phyloP scores from a whole-genome alignment of 92 coral and sea anemone species.

The Porites divaricata region DNA sequence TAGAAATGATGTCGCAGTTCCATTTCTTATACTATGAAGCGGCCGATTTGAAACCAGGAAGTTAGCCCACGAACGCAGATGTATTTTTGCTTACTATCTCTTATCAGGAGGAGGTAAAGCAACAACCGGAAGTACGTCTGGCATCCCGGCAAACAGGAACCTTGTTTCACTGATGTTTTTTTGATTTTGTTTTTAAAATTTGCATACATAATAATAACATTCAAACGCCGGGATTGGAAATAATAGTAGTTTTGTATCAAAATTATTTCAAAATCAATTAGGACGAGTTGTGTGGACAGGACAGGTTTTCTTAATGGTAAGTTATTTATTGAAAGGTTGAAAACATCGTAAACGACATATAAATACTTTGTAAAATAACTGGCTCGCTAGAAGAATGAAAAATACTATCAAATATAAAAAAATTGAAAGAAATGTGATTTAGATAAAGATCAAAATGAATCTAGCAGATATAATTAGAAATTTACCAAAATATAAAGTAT shows the following conservation, averaged over 20 bases:
- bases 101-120: too few relatives aligned
- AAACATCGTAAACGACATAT: not conserved
- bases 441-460: not conserved
- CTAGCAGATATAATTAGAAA: not conserved
- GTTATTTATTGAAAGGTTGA: not conserved
- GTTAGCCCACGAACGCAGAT: too few relatives aligned
- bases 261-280: not conserved
- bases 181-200: not conserved
- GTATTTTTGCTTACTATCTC: too few relatives aligned
- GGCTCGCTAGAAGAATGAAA: not conserved
- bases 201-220: not conserved
- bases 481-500: not conserved
- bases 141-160: too few relatives aligned
- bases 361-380: not conserved
- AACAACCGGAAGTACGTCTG: too few relatives aligned
- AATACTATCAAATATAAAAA: not conserved
- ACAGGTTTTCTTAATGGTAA: not conserved
- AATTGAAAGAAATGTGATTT: not conserved
- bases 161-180: not conserved
- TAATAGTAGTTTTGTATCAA: constrained; percentile 9
- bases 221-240: not conserved
- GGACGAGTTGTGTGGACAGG: not conserved
- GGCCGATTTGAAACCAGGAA: too few relatives aligned
- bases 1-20: too few relatives aligned
- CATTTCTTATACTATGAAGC: too few relatives aligned